Evolutionary conservation across 1,140 invertebrate genomes (phyloP).

Genomic region (Drosophila trapezifrons): DNA sequence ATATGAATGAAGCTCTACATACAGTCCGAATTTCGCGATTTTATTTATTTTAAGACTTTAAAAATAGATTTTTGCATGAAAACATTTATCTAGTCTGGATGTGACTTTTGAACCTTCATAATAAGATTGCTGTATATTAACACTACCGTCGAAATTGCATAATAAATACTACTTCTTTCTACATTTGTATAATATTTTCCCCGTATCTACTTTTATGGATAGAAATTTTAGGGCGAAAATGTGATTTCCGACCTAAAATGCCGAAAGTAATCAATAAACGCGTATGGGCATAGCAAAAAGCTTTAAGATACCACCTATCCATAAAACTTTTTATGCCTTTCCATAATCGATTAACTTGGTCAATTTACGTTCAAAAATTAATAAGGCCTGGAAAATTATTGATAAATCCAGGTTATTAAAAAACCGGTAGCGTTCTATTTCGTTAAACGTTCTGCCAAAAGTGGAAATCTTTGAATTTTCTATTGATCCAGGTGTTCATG

Average conservation of each 20-base stretch:
- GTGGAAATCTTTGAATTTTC: background rate
- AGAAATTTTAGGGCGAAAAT: background rate
- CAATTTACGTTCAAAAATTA: background rate
- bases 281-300: background rate
- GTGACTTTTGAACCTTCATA: background rate
- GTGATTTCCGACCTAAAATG: background rate
- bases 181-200: background rate
- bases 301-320: slow-evolving; percentile 1
- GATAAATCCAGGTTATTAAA: background rate
- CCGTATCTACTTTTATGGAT: background rate
- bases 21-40: background rate
- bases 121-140: background rate
- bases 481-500: background rate
- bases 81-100: background rate
- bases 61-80: slow-evolving; percentile 1
- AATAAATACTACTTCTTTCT: background rate
- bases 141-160: too few species aligned
- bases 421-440: too few species aligned
- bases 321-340: slow-evolving; percentile 1
- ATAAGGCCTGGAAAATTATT: background rate
- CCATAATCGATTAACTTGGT: slow-evolving; percentile 2
- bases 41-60: slow-evolving; percentile 3
- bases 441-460: too few species aligned
- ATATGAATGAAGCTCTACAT: background rate
- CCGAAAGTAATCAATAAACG: slow-evolving; percentile 8